A percentile compares a stretch with the other conserved stretches of the same genome.
Conservation (phyloP, 2,888 invertebrate species). For the Troides aeacus region DNA sequence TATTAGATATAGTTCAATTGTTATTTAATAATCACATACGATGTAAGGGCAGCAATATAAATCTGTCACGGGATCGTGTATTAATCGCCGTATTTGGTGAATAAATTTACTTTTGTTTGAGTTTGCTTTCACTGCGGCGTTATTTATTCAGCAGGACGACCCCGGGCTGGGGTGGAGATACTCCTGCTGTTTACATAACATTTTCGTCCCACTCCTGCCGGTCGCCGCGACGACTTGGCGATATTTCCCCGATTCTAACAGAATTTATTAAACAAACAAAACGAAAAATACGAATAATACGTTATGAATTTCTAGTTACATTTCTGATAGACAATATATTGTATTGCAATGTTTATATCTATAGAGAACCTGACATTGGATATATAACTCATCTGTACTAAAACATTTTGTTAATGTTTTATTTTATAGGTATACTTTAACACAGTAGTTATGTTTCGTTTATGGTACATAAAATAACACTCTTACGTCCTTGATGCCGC, state of each 20-base stretch:
- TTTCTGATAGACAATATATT: not conserved
- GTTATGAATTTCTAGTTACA: constrained; percentile 32
- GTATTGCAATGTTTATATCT: not conserved
- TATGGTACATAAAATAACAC: not conserved
- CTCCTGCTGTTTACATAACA: constrained; percentile 71
- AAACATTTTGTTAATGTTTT: not conserved
- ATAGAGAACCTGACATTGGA: not conserved
- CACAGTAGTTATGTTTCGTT: not conserved
- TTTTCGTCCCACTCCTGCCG: constrained; percentile 61
- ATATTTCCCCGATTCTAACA: constrained; percentile 56
- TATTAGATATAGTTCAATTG: not conserved
- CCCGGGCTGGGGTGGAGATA: constrained; percentile 62
- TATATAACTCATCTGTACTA: not conserved
- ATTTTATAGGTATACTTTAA: not conserved
- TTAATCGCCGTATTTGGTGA: constrained; percentile 78
- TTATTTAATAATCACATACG: constrained; percentile 2
- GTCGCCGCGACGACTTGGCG: constrained; percentile 55
- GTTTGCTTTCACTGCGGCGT: constrained; percentile 69
- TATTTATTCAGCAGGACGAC: constrained; percentile 76
- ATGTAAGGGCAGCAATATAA: constrained; percentile 51
- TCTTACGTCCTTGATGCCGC: not conserved
- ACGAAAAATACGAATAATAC: constrained; percentile 34
- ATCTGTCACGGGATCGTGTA: constrained; percentile 73
- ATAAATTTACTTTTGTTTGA: constrained; percentile 79
- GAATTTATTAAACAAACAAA: constrained; percentile 58